These are phyloP conservation scores for Amniataba percoides DNA, from an alignment of 2,797 vertebrate genomes.

Conservation along the genomic window DNA sequence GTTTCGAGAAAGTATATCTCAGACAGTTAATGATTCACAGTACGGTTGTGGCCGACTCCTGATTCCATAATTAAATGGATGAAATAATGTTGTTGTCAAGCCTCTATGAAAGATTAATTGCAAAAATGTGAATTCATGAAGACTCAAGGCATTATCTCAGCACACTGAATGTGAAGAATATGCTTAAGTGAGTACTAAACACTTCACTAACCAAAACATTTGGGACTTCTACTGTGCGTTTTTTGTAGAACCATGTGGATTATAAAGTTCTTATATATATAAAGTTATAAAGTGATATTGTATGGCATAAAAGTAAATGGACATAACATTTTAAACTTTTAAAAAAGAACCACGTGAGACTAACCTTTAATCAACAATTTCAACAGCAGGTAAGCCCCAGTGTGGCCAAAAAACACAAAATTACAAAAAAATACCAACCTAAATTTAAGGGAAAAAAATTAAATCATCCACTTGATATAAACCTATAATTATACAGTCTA, in stretches of 20 bases:
- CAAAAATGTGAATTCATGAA: neutral
- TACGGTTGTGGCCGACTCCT: neutral
- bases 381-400: neutral
- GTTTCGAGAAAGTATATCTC: neutral
- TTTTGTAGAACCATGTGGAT: neutral
- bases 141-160: neutral
- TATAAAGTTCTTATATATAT: too few species aligned
- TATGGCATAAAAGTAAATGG: neutral
- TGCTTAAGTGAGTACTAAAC: neutral
- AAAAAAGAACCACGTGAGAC: neutral
- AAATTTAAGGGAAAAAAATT: neutral
- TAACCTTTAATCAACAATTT: neutral
- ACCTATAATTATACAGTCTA: neutral
- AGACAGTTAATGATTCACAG: conserved; percentile 14
- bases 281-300: too few species aligned
- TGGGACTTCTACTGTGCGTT: neutral
- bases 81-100: conserved; percentile 7
- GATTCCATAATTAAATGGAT: neutral
- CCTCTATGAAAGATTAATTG: conserved; percentile 13
- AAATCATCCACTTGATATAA: neutral
- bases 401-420: neutral
- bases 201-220: neutral
- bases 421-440: too few species aligned
- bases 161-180: conserved; percentile 6
- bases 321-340: neutral